Conservation (phyloP, 1,140 invertebrate species). For the Papilio polytes region DNA sequence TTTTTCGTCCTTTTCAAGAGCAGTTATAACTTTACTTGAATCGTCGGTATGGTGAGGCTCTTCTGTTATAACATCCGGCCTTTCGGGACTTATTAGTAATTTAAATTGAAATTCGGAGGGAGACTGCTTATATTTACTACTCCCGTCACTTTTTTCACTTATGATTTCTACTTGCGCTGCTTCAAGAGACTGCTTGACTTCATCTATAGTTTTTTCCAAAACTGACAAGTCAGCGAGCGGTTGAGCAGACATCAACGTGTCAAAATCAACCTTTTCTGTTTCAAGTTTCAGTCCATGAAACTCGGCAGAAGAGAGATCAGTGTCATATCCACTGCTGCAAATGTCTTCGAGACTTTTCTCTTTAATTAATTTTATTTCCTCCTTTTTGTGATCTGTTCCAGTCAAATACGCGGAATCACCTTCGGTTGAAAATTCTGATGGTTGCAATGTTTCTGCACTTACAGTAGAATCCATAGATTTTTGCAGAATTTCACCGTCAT, state of each 20-base stretch:
- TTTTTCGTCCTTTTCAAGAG: conserved; percentile 57
- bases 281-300: conserved; percentile 84
- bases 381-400: conserved; percentile 75
- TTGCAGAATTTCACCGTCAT: conserved; percentile 80
- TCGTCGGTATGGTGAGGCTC: conserved; percentile 72
- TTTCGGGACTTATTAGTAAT: conserved; percentile 79
- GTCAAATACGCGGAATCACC: conserved; percentile 81
- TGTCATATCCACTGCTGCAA: conserved; percentile 86
- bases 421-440: conserved; percentile 81
- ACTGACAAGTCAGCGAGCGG: conserved; percentile 82
- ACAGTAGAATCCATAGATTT: conserved; percentile 82
- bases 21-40: conserved; percentile 58
- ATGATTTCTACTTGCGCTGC: conserved; percentile 87
- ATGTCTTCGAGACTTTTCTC: conserved; percentile 84
- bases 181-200: conserved; percentile 88
- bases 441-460: conserved; percentile 81
- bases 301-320: conserved; percentile 87
- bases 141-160: conserved; percentile 85
- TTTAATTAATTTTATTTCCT: conserved; percentile 79
- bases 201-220: conserved; percentile 86
- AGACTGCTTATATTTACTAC: conserved; percentile 86
- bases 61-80: conserved; percentile 81
- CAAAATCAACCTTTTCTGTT: conserved; percentile 77
- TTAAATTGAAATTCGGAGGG: conserved; percentile 90
- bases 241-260: conserved; percentile 76